Base-by-base conservation (phyloP, 2,888 invertebrate species). In the Caenorhabditis uteleia region DNA sequence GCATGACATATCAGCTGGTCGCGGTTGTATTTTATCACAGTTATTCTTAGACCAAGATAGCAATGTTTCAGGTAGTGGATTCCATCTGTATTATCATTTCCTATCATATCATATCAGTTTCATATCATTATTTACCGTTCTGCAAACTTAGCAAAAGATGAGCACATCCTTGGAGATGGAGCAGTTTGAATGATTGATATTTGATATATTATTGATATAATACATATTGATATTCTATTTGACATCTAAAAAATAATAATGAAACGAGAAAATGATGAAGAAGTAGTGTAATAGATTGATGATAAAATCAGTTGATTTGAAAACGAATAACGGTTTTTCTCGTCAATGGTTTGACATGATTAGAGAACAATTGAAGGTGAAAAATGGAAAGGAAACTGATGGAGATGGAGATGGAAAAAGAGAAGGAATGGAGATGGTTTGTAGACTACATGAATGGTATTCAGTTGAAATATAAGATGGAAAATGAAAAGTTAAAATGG, bases 1-100 rank as follows among this genome's bases (percentile, higher is more conserved):
- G 55, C 78, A 78, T 18, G 69, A 62, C 77, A 78, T 77, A 23
- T 70, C 76, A 8, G 48, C 56, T 6, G 78, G 78, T 51, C 78
- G 64, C 14, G 75, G 76, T 31, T 77, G 77, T 44, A 78, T 68
- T 40, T 75, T 75, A 46, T 73, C 73, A 44, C 78, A 78, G 45
- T 78, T 78, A 26, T 45, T 56, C 36, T 68, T 70, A 0, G 76
- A 66, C 77, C 77, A 77, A 1, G 73, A 61, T 6, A 68, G 39
- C 3, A 77, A 43, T 12, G 77, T 77, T 43, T 75, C 76, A 14
- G 77, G 77, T 16, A 74, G 56, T 12, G 77, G 75, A 62, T 77
- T 76, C 77, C 77, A 77, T 47, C 57, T 71, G 31, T n/a, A 56
- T 20, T 8, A 38, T 44, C 29, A 45, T 59, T 59, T 57, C 23